Conservation (phyloP, 2,888 invertebrate genomes). For the Celastrina argiolus region DNA sequence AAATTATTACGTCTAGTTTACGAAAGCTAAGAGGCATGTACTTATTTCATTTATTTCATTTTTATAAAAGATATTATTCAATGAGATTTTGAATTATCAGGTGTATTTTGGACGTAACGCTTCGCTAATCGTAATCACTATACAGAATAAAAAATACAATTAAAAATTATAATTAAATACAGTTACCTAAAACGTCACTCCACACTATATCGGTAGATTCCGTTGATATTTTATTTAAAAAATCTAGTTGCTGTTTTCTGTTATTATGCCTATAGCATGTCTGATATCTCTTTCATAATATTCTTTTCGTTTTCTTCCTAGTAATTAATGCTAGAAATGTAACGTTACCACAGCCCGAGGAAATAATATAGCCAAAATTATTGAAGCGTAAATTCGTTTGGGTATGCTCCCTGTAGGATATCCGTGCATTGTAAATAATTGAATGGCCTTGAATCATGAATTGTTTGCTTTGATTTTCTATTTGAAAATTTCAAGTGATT, state of each 20-base stretch:
- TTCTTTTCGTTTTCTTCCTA: background rate
- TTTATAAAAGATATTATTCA: too few relatives aligned
- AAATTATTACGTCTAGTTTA: background rate
- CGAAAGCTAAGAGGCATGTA: background rate
- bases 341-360: background rate
- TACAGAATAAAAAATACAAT: too few relatives aligned
- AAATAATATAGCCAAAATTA: slow-evolving; percentile 1
- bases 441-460: background rate
- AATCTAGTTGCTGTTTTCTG: background rate
- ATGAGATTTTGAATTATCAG: too few relatives aligned
- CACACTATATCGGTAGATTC: background rate
- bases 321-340: background rate
- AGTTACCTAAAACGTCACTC: too few relatives aligned
- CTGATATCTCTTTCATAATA: background rate
- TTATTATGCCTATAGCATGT: background rate
- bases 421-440: slow-evolving; percentile 5
- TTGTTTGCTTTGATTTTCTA: background rate
- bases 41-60: too few relatives aligned
- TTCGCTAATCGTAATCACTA: too few relatives aligned
- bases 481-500: background rate
- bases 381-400: slow-evolving; percentile 4
- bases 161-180: too few relatives aligned
- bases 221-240: background rate
- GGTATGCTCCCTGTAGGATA: background rate
- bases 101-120: too few relatives aligned